These are phyloP conservation scores for Conus betulinus DNA, from an alignment of 1,140 invertebrate species.

Conservation along the genomic window DNA sequence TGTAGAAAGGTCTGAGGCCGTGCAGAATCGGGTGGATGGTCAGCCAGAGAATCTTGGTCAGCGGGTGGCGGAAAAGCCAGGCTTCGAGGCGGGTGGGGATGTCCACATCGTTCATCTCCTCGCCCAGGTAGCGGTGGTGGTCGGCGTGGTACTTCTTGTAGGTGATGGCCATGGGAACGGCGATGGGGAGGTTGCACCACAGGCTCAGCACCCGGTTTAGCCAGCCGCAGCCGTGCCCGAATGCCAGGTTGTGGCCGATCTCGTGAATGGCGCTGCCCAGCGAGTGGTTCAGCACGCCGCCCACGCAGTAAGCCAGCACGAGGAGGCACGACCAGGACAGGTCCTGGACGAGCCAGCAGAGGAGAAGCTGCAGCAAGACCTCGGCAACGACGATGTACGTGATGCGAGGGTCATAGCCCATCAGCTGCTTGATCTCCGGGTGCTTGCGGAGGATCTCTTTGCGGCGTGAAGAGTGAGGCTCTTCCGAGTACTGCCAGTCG, in stretches of 20 bases:
- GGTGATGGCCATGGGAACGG: conserved; percentile 73
- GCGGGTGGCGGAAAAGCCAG: conserved; percentile 68
- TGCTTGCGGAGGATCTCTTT: conserved; percentile 72
- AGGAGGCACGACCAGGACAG: conserved; percentile 65
- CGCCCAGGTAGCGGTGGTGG: conserved; percentile 73
- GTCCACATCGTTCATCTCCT: conserved; percentile 72
- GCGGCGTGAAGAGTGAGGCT: conserved; percentile 68
- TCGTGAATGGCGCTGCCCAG: conserved; percentile 75
- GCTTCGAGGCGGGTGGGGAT: conserved; percentile 71
- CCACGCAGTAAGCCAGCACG: conserved; percentile 67
- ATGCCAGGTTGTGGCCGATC: conserved; percentile 75
- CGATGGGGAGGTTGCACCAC: conserved; percentile 73
- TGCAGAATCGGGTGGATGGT: conserved; percentile 71
- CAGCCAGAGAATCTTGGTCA: conserved; percentile 72
- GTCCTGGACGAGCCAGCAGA: conserved; percentile 65
- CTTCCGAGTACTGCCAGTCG: conserved; percentile 71
- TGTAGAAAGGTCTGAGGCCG: conserved; percentile 70
- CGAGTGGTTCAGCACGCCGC: conserved; percentile 74
- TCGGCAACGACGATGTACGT: conserved; percentile 60
- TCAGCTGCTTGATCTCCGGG: conserved; percentile 74
- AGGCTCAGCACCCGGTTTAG: conserved; percentile 72
- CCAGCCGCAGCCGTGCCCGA: conserved; percentile 69
- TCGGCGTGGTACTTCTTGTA: conserved; percentile 75
- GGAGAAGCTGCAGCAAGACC: conserved; percentile 63
- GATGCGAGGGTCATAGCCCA: conserved; percentile 71